Conservation (phyloP, 2,888 invertebrate genomes). For the Copidosoma aretas region DNA sequence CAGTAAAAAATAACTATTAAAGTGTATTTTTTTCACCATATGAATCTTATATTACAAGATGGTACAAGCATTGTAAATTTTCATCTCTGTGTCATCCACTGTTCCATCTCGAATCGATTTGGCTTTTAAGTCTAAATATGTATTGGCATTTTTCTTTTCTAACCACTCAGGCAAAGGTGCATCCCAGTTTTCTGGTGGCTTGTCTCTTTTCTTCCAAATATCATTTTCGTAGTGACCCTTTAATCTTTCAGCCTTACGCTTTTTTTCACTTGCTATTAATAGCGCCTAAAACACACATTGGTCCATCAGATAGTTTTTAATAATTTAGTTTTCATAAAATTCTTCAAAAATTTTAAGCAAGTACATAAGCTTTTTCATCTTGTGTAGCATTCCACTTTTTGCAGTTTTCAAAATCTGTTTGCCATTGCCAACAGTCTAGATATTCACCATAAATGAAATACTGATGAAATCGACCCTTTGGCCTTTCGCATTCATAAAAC, state of each 20-base stretch:
- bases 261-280: constrained; percentile 76
- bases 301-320: not conserved
- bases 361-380: constrained; percentile 74
- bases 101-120: constrained; percentile 67
- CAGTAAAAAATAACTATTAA: no score
- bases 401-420: constrained; percentile 79
- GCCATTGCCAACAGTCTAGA: constrained; percentile 81
- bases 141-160: constrained; percentile 70
- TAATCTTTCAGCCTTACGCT: constrained; percentile 70
- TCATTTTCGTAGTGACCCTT: constrained; percentile 75
- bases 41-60: constrained; percentile 26
- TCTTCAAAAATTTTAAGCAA: constrained; percentile 33
- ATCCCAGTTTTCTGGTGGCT: constrained; percentile 84
- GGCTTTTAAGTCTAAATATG: constrained; percentile 72
- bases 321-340: not conserved
- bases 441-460: constrained; percentile 80
- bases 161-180: constrained; percentile 81
- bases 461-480: constrained; percentile 82
- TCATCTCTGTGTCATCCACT: constrained; percentile 30
- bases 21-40: no score
- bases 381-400: constrained; percentile 69
- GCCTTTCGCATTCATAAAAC: constrained; percentile 79
- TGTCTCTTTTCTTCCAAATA: constrained; percentile 78
- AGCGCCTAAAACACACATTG: constrained; percentile 64
- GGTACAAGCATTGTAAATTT: constrained; percentile 37